Percentiles rank a stretch among this genome's conserved stretches.
These are phyloP conservation scores for Turdus rufiventris DNA, from an alignment of 2,113 vertebrate species.

Conservation along the genomic window DNA sequence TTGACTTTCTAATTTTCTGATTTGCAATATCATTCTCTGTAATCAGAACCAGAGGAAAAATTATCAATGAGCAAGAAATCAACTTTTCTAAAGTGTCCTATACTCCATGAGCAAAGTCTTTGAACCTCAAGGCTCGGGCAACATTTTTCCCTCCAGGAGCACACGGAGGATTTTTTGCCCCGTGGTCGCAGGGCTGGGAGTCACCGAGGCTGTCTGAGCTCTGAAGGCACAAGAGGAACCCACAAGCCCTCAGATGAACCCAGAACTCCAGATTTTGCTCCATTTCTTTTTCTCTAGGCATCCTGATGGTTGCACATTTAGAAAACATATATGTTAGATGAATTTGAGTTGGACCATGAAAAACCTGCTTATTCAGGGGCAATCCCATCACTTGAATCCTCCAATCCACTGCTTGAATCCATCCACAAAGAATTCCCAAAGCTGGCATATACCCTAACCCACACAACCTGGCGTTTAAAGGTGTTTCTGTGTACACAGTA, in stretches of 20 bases:
- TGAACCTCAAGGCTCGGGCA: background rate
- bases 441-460: background rate
- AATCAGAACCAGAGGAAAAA: background rate
- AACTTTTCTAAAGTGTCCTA: background rate
- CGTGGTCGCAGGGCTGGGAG: rapidly evolving
- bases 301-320: background rate
- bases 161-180: background rate
- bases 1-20: background rate
- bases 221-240: background rate
- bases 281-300: background rate
- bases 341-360: background rate
- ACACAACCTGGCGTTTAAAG: background rate
- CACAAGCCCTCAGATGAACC: background rate
- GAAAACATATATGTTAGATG: background rate
- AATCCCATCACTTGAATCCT: background rate
- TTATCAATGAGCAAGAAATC: background rate
- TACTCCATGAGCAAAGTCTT: background rate
- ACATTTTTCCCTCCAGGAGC: background rate
- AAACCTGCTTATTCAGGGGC: background rate
- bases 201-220: background rate
- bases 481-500: background rate
- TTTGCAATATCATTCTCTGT: background rate
- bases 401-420: background rate
- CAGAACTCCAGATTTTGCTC: background rate
- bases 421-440: background rate